phyloP scores from a whole-genome alignment of 2,113 vertebrate species.

The Podocnemis expansa region DNA sequence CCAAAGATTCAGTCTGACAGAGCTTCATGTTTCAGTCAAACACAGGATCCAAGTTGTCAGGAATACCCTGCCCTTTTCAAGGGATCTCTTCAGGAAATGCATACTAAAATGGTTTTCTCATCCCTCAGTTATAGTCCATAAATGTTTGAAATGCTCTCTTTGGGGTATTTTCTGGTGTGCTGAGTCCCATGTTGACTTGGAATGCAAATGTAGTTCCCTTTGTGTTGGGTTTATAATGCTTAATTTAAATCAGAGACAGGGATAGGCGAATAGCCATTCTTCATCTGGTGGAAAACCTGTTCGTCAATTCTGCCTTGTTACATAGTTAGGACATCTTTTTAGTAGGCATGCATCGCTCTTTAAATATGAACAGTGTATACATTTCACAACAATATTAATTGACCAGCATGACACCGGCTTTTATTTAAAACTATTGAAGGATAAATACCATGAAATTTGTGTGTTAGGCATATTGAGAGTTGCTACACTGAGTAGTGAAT shows the following conservation, averaged over 20 bases:
- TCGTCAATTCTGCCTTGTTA: not conserved
- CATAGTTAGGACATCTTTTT: not conserved
- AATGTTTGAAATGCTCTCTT: not conserved
- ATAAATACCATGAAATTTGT: not conserved
- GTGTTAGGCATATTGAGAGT: not conserved
- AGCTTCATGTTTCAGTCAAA: not conserved
- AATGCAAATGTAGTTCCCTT: not conserved
- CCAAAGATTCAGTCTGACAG: not conserved
- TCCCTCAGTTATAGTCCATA: not conserved
- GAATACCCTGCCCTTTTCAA: not conserved
- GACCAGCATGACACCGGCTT: not conserved
- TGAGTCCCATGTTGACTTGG: not conserved
- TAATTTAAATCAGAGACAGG: not conserved
- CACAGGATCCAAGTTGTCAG: not conserved
- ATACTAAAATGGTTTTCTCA: not conserved
- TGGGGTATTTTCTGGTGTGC: not conserved
- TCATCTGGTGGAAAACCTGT: no score
- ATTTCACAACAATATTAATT: not conserved
- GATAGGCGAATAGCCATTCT: not conserved
- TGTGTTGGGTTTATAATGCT: not conserved
- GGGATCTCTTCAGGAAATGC: not conserved
- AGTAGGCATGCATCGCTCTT: not conserved
- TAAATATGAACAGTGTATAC: not conserved
- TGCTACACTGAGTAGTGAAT: not conserved
- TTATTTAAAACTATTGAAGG: not conserved